Evolutionary conservation across 2,797 vertebrate genomes (phyloP).

Genomic region (Menidia menidia): DNA sequence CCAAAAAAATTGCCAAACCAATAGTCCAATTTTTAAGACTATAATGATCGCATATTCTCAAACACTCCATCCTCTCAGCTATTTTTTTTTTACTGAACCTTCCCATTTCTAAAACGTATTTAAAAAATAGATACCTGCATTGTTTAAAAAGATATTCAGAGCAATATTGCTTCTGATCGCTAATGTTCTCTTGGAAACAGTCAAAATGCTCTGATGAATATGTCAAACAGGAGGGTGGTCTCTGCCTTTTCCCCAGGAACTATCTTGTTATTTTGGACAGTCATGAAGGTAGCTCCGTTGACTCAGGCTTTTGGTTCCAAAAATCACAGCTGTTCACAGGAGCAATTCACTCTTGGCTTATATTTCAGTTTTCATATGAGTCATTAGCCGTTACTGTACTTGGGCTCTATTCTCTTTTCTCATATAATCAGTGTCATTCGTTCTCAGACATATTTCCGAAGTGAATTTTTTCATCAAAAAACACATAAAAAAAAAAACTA

Average conservation of each 20-base stretch:
- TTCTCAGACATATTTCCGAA: neutral
- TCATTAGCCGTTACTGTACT: neutral
- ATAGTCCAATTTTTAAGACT: neutral
- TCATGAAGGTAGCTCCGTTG: neutral
- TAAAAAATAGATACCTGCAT: no score
- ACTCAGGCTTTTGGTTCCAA: neutral
- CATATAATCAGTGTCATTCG: neutral
- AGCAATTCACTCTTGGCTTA: neutral
- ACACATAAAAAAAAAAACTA: no score
- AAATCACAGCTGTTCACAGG: neutral
- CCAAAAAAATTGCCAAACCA: neutral
- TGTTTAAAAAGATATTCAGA: neutral
- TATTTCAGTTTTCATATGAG: conserved; percentile 1
- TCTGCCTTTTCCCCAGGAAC: neutral
- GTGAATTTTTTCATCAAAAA: no score
- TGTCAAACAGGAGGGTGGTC: neutral
- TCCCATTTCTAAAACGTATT: neutral
- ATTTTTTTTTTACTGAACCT: neutral
- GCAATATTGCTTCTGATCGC: neutral
- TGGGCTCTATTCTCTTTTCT: neutral
- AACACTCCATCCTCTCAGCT: neutral
- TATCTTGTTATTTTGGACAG: neutral
- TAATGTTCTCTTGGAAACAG: neutral
- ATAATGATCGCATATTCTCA: neutral
- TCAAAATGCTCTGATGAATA: neutral